Evolutionary conservation across 2,797 vertebrate genomes (phyloP).

Genomic region (Heterohyrax brucei): DNA sequence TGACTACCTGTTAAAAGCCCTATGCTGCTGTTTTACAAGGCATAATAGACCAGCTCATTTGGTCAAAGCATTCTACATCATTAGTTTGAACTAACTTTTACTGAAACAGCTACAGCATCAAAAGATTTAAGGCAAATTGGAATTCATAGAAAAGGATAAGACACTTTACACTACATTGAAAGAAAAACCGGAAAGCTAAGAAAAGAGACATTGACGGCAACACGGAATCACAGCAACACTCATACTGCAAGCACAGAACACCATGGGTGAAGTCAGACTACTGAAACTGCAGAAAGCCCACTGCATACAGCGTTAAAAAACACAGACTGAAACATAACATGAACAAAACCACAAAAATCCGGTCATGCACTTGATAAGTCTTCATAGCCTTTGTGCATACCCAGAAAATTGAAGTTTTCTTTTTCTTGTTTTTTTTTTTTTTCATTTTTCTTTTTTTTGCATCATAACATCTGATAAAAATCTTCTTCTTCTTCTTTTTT

Average conservation of each 20-base stretch:
- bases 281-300: slow-evolving; percentile 92
- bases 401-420: slow-evolving; percentile 93
- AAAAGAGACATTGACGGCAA: slow-evolving; percentile 93
- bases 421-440: slow-evolving; percentile 27
- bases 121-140: slow-evolving; percentile 98
- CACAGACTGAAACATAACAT: slow-evolving; percentile 90
- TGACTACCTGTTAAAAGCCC: slow-evolving; percentile 95
- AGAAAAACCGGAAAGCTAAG: slow-evolving; percentile 93
- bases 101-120: slow-evolving; percentile 95
- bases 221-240: slow-evolving; percentile 96
- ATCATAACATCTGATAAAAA: slow-evolving; percentile 96
- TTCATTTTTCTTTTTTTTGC: slow-evolving; percentile 86
- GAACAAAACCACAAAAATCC: slow-evolving; percentile 94
- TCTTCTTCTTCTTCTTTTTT: slow-evolving; percentile 78
- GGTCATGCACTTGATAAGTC: slow-evolving; percentile 95
- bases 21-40: slow-evolving; percentile 96
- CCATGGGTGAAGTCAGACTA: slow-evolving; percentile 93
- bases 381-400: slow-evolving; percentile 93
- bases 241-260: slow-evolving; percentile 98
- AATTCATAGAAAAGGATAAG: slow-evolving; percentile 95
- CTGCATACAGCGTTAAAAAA: slow-evolving; percentile 91
- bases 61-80: slow-evolving; percentile 93
- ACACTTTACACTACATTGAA: slow-evolving; percentile 95
- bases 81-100: slow-evolving; percentile 93
- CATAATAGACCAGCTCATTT: slow-evolving; percentile 94